Conservation (phyloP, 1,140 invertebrate species). For the Euglossa dilemma region DNA sequence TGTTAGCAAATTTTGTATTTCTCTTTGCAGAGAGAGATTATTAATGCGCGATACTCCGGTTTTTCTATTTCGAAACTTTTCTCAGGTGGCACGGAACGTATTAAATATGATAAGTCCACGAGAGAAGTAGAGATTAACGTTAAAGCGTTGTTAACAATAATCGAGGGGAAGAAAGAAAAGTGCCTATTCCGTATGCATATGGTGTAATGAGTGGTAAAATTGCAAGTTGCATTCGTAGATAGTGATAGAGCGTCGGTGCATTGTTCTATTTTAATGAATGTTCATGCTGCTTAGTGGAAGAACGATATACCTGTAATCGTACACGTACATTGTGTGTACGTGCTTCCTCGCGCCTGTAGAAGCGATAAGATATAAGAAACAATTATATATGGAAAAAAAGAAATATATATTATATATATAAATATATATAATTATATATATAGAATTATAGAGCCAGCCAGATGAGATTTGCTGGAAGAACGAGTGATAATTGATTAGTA, state of each 20-base stretch:
- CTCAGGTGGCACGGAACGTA: not conserved
- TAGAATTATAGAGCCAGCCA: slow-evolving; percentile 31
- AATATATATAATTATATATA: slow-evolving; percentile 24
- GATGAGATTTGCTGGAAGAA: slow-evolving; percentile 31
- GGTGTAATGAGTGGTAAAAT: not conserved
- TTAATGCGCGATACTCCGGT: no score
- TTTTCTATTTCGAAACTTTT: not conserved
- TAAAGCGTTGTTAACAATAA: not conserved
- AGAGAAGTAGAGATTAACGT: not conserved
- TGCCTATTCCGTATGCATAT: slow-evolving; percentile 15
- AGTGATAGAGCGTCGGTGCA: slow-evolving; percentile 17
- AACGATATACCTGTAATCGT: slow-evolving; percentile 5
- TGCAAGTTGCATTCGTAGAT: slow-evolving; percentile 9
- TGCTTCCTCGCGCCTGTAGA: slow-evolving; percentile 33
- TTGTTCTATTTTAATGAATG: slow-evolving; percentile 24
- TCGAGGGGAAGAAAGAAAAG: slow-evolving; percentile 1
- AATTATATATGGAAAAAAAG: slow-evolving; percentile 22
- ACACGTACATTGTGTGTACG: not conserved
- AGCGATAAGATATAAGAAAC: slow-evolving; percentile 26
- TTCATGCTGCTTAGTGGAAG: not conserved
- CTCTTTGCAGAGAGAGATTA: no score
- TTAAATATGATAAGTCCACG: not conserved
- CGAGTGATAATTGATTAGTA: slow-evolving; percentile 48
- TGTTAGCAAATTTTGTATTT: not conserved
- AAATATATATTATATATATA: slow-evolving; percentile 10